A percentile compares a stretch with the other conserved stretches of the same genome.
phyloP scores from a whole-genome alignment of 2,113 vertebrate genomes.

The Lathamus discolor region DNA sequence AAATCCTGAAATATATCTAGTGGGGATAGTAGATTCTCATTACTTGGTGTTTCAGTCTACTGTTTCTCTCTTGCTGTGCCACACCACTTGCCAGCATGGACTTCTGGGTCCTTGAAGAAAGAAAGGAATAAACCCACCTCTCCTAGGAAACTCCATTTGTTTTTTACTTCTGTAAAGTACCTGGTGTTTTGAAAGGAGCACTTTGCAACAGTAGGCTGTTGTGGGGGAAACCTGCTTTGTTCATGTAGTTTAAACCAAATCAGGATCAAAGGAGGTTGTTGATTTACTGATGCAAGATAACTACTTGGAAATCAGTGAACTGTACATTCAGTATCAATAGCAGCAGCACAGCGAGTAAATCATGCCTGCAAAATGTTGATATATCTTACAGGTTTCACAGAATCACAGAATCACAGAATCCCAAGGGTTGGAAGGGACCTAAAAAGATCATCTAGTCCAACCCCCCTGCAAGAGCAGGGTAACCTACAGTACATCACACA shows the following conservation, averaged over 20 bases:
- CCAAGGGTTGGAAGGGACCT: no score
- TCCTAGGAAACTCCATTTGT: neutral
- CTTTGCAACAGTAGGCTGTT: neutral
- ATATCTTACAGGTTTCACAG: accelerated
- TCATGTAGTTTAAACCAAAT: neutral
- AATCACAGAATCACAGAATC: no score
- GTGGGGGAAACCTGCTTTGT: neutral
- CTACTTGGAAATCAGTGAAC: neutral
- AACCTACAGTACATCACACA: no score
- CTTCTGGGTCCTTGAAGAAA: neutral
- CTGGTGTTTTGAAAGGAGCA: neutral
- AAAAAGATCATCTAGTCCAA: no score
- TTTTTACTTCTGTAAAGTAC: neutral
- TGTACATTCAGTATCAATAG: neutral
- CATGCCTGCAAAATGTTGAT: neutral
- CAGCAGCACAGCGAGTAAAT: neutral
- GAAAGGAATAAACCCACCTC: neutral
- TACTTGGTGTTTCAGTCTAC: neutral
- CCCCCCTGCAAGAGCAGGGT: no score
- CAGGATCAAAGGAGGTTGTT: neutral
- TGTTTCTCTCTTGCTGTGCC: neutral
- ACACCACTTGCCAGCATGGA: accelerated
- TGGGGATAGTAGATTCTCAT: neutral
- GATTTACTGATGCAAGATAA: neutral
- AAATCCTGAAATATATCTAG: neutral